Base-by-base conservation (phyloP, 2,113 vertebrate species). In the Microtus richardsoni region DNA sequence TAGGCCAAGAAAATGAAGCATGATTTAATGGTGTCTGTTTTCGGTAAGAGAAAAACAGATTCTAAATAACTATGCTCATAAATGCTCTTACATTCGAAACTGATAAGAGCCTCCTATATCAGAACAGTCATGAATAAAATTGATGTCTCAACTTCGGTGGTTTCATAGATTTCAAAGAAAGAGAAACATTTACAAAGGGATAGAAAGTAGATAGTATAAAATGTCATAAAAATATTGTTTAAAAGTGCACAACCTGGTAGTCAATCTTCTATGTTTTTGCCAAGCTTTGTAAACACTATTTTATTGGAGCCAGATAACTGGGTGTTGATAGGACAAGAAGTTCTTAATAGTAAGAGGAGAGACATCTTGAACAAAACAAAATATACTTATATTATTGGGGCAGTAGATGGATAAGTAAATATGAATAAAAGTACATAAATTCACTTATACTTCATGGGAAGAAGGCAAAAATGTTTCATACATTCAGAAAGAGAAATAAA, bases 171-270 rank as follows among this genome's bases (percentile, higher is more conserved):
- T 16, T 39, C 14, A 75, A 62, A 44, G 28, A 39, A 49, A 9
- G 17, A 52, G n/a, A 73, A 86, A 62, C 73, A 58, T 74, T 58
- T 79, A 70, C 36, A 64, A 82, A 77, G 7, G 3, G 54, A 79
- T 54, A 24, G 19, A 88, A 49, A 73, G 4, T 58, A 30, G 49
- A 12, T 12, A 9, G 10, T 39, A n/a, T 71, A 21, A 73, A 85
- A 52, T 60, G 24, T 17, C 33, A 83, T 6, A 74, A 85, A 80
- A 89, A 75, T 85, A 16, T 75, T 89, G 12, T 47, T 33, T 7
- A 75, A 52, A 58, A 9, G 5, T 28, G 2, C 36, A 28, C 3
- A 4, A 44, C 47, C 0, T 5, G 5, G 14, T 11, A 13, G 14
- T 12, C 41, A 75, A 17, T n/a, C 24, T 26, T 91, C 21, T 44